A percentile compares a stretch with the other conserved stretches of the same genome.
Conservation (phyloP, 2,797 vertebrate genomes). For the Amazona finschi region DNA sequence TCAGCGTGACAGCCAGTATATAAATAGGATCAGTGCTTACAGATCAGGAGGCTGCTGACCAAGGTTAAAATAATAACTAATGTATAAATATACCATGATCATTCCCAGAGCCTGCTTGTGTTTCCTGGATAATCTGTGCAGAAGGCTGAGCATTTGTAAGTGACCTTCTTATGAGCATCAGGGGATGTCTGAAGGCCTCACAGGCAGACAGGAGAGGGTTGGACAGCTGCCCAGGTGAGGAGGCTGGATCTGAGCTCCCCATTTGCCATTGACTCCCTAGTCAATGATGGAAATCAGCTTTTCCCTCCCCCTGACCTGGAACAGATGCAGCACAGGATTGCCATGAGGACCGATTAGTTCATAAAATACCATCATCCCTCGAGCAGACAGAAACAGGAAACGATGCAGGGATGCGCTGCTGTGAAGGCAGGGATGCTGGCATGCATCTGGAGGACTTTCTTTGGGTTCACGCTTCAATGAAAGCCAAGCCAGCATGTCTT, state of each 20-base stretch:
- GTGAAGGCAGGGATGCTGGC: neutral
- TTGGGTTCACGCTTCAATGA: accelerated
- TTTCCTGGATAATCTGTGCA: neutral
- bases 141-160: neutral
- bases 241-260: neutral
- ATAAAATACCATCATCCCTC: neutral
- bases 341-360: neutral
- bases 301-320: neutral
- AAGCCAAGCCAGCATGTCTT: neutral
- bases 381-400: neutral
- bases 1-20: neutral
- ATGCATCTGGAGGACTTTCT: neutral
- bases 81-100: neutral
- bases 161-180: accelerated
- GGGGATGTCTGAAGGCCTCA: neutral
- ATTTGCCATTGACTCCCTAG: neutral
- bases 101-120: neutral
- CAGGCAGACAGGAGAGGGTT: neutral
- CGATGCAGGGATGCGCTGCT: accelerated
- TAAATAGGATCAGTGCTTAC: constrained; percentile 19
- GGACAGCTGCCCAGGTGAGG: neutral
- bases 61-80: neutral
- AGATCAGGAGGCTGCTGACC: neutral
- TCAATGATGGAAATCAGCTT: neutral
- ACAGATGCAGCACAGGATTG: neutral